These are phyloP conservation scores for Mesopsocus fuscifrons DNA, from an alignment of 2,888 invertebrate genomes.

Conservation along the genomic window DNA sequence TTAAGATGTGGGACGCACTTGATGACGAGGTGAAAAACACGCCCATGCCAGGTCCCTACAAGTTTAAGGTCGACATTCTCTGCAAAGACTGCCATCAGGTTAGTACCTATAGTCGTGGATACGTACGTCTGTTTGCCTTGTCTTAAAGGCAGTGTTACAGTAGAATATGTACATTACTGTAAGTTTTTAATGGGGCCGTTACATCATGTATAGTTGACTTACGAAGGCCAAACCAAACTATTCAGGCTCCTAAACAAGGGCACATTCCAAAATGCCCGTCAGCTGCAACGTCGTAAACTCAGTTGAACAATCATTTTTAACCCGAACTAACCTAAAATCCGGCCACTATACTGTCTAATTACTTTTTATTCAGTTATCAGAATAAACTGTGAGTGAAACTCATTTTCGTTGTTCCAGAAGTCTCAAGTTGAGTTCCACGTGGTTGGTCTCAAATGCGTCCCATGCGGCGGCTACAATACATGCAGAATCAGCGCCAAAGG, in stretches of 20 bases:
- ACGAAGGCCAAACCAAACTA: no score
- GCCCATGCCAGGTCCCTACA: slow-evolving; percentile 69
- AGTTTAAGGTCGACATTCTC: slow-evolving; percentile 58
- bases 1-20: slow-evolving; percentile 56
- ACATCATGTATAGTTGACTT: no score
- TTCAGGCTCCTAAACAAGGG: no score
- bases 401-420: slow-evolving; percentile 34
- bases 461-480: slow-evolving; percentile 84
- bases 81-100: slow-evolving; percentile 89
- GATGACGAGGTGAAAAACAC: slow-evolving; percentile 66
- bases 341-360: background rate
- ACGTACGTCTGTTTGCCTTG: no score
- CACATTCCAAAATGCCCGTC: no score
- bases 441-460: slow-evolving; percentile 66
- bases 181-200: no score
- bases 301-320: no score
- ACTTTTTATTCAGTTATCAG: slow-evolving; percentile 9
- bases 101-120: no score
- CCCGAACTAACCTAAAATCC: background rate
- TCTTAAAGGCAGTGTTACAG: no score
- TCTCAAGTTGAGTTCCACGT: slow-evolving; percentile 71
- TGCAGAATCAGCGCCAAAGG: slow-evolving; percentile 60
- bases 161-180: no score
- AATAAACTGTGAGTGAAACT: background rate
- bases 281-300: no score